Conservation (phyloP, 2,888 invertebrate genomes). For the Oxyteleia sp. region DNA sequence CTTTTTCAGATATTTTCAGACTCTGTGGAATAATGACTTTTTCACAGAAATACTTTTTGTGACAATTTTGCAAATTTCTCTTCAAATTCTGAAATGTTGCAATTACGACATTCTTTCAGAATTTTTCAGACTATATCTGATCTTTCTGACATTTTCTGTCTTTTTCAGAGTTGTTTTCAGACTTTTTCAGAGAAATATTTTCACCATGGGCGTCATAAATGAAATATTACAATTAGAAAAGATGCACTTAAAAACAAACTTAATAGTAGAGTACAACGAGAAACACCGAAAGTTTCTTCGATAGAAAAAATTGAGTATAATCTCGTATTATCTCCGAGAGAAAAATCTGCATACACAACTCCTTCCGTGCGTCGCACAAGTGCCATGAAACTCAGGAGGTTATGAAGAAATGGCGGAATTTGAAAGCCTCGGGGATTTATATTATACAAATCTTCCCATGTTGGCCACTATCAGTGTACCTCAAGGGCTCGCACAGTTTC, state of each 20-base stretch:
- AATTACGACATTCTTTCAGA: too few species aligned
- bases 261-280: neutral
- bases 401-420: slow-evolving; percentile 50
- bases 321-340: slow-evolving; percentile 57
- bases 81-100: too few species aligned
- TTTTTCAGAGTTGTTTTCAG: too few species aligned
- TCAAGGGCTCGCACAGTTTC: slow-evolving; percentile 49
- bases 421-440: slow-evolving; percentile 68
- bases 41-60: too few species aligned
- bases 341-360: slow-evolving; percentile 66
- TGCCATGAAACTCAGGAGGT: slow-evolving; percentile 50
- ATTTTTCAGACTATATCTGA: too few species aligned
- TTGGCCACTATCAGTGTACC: slow-evolving; percentile 65
- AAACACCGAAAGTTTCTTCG: slow-evolving; percentile 25
- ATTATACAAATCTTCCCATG: slow-evolving; percentile 69
- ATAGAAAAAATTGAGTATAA: slow-evolving; percentile 46
- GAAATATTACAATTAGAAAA: slow-evolving; percentile 15
- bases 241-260: slow-evolving; percentile 24
- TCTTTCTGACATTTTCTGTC: too few species aligned
- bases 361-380: slow-evolving; percentile 43
- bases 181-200: too few species aligned
- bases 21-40: too few species aligned
- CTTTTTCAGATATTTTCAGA: too few species aligned
- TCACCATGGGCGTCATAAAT: too few species aligned
- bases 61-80: too few species aligned